phyloP scores from a whole-genome alignment of 2,797 vertebrate genomes.

The Threskiornis aethiopicus region DNA sequence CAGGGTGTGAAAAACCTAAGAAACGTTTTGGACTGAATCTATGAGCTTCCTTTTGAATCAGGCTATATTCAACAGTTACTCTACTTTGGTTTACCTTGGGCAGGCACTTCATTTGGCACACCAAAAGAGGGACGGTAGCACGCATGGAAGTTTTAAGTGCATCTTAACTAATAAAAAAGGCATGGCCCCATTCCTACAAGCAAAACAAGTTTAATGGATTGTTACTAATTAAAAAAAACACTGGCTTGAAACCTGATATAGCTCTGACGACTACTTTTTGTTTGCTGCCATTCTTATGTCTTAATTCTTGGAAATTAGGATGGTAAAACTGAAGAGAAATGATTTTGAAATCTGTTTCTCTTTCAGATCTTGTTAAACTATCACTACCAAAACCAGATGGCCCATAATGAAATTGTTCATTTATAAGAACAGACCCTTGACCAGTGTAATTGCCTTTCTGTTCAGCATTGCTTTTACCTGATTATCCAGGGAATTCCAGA shows the following conservation, averaged over 20 bases:
- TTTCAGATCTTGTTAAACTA: background rate
- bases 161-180: background rate
- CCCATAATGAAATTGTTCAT: background rate
- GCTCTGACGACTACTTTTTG: background rate
- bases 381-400: background rate
- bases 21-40: background rate
- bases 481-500: background rate
- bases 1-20: background rate
- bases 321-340: background rate
- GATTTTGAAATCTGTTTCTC: background rate
- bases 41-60: background rate
- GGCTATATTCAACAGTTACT: background rate
- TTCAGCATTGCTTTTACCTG: background rate
- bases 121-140: background rate
- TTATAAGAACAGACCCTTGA: background rate
- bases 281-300: background rate
- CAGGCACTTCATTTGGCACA: background rate
- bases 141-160: background rate
- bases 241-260: background rate
- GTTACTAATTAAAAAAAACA: background rate
- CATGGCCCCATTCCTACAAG: background rate
- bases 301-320: background rate
- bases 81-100: background rate
- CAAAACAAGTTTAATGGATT: background rate
- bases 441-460: background rate